Conservation (phyloP, 2,888 invertebrate species). For the Nebria salina region DNA sequence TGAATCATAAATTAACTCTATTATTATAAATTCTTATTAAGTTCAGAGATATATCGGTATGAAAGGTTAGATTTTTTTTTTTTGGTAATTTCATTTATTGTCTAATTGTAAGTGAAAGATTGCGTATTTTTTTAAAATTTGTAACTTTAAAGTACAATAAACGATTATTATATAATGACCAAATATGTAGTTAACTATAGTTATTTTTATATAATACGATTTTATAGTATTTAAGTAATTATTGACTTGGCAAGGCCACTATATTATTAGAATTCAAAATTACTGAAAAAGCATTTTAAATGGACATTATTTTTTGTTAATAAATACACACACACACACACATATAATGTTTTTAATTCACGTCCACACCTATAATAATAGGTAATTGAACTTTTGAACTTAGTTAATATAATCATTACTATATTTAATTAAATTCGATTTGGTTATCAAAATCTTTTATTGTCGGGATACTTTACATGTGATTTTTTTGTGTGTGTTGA, state of each 20-base stretch:
- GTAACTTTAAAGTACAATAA: no score
- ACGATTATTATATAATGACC: no score
- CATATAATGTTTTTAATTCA: not conserved
- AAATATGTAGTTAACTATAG: not conserved
- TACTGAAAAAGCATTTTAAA: not conserved
- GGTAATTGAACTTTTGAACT: conserved; percentile 13
- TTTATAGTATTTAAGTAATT: not conserved
- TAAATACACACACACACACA: not conserved
- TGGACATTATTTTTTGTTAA: not conserved
- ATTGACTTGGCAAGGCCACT: not conserved
- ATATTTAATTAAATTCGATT: not conserved
- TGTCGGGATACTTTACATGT: not conserved
- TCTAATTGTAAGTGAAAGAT: no score
- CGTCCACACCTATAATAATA: conserved; percentile 7
- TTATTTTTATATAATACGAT: not conserved
- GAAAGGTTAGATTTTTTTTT: no score
- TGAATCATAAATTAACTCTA: no score
- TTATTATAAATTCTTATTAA: no score
- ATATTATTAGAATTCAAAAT: not conserved
- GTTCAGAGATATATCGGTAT: no score
- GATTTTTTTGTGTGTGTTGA: no score
- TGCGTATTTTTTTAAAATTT: no score
- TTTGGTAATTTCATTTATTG: no score
- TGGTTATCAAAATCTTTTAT: conserved; percentile 10
- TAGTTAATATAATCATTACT: conserved; percentile 2